phyloP scores from a whole-genome alignment of 2,888 invertebrate species.

The Dynastes hyllus region DNA sequence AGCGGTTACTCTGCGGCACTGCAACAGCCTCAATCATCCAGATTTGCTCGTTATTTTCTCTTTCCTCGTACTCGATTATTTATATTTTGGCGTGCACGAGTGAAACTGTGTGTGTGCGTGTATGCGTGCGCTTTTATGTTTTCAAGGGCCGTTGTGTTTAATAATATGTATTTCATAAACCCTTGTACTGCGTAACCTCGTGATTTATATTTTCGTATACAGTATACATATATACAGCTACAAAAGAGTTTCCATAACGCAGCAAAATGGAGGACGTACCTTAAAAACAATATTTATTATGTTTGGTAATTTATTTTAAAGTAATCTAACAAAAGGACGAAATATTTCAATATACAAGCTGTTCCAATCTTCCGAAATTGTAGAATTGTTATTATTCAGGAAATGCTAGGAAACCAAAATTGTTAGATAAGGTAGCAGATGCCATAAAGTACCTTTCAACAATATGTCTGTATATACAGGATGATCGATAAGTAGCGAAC shows the following conservation, averaged over 20 bases:
- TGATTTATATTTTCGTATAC: constrained; percentile 32
- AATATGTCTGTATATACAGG: no score
- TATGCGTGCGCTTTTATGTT: constrained; percentile 52
- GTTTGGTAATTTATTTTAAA: constrained; percentile 14
- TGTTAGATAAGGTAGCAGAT: no score
- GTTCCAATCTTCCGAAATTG: no score
- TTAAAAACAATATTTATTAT: constrained; percentile 13
- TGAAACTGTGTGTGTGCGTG: constrained; percentile 6
- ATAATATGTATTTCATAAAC: constrained; percentile 53
- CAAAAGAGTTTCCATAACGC: constrained; percentile 10
- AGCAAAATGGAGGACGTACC: not conserved
- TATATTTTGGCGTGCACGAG: constrained; percentile 34
- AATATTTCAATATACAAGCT: no score
- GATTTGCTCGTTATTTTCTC: constrained; percentile 53
- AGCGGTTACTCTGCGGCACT: constrained; percentile 59
- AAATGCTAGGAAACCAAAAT: no score
- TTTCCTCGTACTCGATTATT: constrained; percentile 44
- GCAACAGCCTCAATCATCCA: constrained; percentile 49
- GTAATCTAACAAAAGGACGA: not conserved
- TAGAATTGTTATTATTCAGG: no score
- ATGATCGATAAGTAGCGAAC: no score
- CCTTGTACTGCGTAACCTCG: constrained; percentile 39
- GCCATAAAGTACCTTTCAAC: no score
- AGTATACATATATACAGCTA: constrained; percentile 3
- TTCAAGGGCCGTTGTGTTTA: constrained; percentile 52